These are phyloP conservation scores for Nineta flava DNA, from an alignment of 2,888 invertebrate species.

Conservation along the genomic window DNA sequence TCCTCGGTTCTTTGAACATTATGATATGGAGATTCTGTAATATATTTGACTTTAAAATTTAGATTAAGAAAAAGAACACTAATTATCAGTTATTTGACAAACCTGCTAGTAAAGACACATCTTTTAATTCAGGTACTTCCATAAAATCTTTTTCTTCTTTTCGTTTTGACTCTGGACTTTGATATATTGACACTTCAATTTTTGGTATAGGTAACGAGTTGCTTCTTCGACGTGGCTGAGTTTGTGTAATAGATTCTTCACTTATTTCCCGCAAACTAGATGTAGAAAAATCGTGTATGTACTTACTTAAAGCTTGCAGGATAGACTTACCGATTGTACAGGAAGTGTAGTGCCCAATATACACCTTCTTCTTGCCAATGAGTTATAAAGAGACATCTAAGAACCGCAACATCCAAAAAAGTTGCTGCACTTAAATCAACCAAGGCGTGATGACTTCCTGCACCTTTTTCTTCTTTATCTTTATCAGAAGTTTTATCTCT, in stretches of 20 bases:
- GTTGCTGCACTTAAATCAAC: constrained; percentile 70
- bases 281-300: constrained; percentile 3
- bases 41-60: neutral
- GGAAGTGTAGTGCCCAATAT: constrained; percentile 88
- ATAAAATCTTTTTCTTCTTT: constrained; percentile 58
- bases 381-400: constrained; percentile 86
- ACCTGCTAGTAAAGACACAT: constrained; percentile 46
- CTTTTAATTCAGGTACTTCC: constrained; percentile 59
- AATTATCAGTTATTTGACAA: constrained; percentile 9
- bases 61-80: neutral
- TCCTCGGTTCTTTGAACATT: constrained; percentile 27
- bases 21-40: constrained; percentile 30
- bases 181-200: constrained; percentile 75
- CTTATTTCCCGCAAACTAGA: constrained; percentile 70
- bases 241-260: constrained; percentile 63
- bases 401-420: constrained; percentile 89
- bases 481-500: constrained; percentile 18
- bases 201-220: constrained; percentile 88
- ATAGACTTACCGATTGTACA: constrained; percentile 61
- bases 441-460: constrained; percentile 12
- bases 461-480: constrained; percentile 17
- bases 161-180: constrained; percentile 54
- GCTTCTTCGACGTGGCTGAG: constrained; percentile 71
- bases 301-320: neutral
- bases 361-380: constrained; percentile 99